Base-by-base conservation (phyloP, 2,888 invertebrate genomes). In the Crepidodera aurea region DNA sequence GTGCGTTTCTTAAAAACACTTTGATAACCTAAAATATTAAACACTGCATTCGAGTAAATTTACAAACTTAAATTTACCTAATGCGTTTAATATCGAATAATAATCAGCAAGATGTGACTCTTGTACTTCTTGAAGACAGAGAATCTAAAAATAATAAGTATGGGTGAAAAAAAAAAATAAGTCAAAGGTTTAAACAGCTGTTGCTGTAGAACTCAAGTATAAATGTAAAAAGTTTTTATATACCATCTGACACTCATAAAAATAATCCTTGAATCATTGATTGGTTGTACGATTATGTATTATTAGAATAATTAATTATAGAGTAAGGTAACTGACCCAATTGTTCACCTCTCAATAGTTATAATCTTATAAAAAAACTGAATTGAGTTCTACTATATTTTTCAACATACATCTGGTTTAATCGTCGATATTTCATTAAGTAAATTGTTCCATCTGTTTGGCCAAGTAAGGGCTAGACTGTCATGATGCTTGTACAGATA, bases 71-170 rank as follows among this genome's bases (percentile, higher is more conserved):
- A 19, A 56, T 51, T 67, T 69, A 75, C 75, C 74, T 62, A 70
- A 79, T 56, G 77, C 73, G 60, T 72, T 67, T 60, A 84, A 84
- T 75, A 81, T 85, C 51, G 77, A 78, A 73, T 84, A 89, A 77
- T 90, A 89, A 50, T 84, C 82, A 7, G 81, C 71, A 55, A 92
- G 81, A 66, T 78, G 93, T n/a, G 87, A 84, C 8, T 84, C 84
- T 82, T 96, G 92, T 46, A 97, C 92, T 85, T 98, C 98, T 86
- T 98, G 97, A 5, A 97, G 81, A 77, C 94, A 93, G 60, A 94
- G 75, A 60, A 94, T 87, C 93, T 93, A 80, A 51, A 84, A 83
- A 67, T 68, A 22, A 42, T 29, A n/a, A n/a, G n/a, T n/a, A n/a
- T n/a, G n/a, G n/a, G n/a, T n/a, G n/a, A n/a, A n/a, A n/a, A n/a